These are phyloP conservation scores for Salticus scenicus DNA, from an alignment of 2,888 invertebrate species.

Conservation along the genomic window DNA sequence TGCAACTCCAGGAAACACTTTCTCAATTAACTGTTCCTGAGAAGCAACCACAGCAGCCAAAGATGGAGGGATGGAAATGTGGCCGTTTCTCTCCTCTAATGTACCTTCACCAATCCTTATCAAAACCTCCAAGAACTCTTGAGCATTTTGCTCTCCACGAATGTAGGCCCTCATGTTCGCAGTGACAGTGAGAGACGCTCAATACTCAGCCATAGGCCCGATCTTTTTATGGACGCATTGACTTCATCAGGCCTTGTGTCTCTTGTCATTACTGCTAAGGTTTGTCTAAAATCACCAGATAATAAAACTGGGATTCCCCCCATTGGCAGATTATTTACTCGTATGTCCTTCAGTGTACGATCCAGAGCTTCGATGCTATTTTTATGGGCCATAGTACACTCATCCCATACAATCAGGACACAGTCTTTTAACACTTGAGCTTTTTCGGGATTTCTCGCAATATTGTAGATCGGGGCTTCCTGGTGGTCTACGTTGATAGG, in stretches of 20 bases:
- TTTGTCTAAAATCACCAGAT: constrained; percentile 26
- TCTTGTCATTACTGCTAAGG: not conserved
- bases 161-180: constrained; percentile 64
- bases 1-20: not conserved
- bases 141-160: constrained; percentile 41
- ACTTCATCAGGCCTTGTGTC: not conserved
- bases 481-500: not conserved
- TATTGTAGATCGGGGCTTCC: not conserved
- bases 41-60: not conserved
- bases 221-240: constrained; percentile 69
- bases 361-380: constrained; percentile 28
- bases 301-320: constrained; percentile 6
- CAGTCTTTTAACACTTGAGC: not conserved
- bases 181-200: constrained; percentile 11
- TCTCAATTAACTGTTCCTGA: not conserved
- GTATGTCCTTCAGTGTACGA: not conserved
- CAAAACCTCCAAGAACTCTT: constrained; percentile 35
- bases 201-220: constrained; percentile 69
- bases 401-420: constrained; percentile 16
- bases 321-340: not conserved
- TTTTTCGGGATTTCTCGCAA: no score
- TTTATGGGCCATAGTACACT: constrained; percentile 35
- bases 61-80: not conserved
- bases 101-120: constrained; percentile 22
- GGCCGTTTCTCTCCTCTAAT: no score